Base-by-base conservation (phyloP, 2,113 vertebrate species). In the Kryptolebias marmoratus region DNA sequence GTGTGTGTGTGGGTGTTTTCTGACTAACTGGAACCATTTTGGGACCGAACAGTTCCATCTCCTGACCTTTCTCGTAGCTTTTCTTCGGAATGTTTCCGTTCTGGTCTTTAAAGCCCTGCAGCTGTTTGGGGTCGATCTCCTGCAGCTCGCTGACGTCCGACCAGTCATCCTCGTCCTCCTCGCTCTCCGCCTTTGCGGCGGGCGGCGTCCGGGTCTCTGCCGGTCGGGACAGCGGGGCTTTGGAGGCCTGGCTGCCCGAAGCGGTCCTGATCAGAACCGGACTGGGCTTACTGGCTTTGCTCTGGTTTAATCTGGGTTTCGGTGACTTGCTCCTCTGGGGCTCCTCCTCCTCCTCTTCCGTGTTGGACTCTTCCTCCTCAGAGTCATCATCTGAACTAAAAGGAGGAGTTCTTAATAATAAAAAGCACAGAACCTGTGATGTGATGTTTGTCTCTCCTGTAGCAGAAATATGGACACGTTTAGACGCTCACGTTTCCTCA, bases 341-440 rank as follows among this genome's bases (percentile, higher is more conserved):
- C 42, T 61, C 79, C 27, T 86, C 82, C 12, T 91, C 89, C 27
- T 92, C 90, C 39, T 92, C 77, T 1, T 95, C 93, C 0, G 88
- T 87, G 2, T 89, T 87, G 4, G 90, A 86, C 13, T 92, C 90
- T n/a, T 93, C 79, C 0, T 94, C 93, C 0, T 95, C 94, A 14
- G 88, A 82, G 44, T 95, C 95, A 2, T 96, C 96, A 50, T 96
- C 96, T 11, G 96, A 97, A 75, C 95, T 98, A 81, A 97, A 96
- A 5, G 94, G 95, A 58, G 95, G 87, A 0, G 95, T 96, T 89
- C 97, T 98, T 1, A 15, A 68, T 10, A 84, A 73, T 14, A 30
- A 3, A 42, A 9, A 42, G 39, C 39, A 10, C 39, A 42, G 39
- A 42, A 42, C 9, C 39, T 42, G 7, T 36, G 10, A 42, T 28